A percentile compares a stretch with the other conserved stretches of the same genome.
These are phyloP conservation scores for Drosophila heteroneura DNA, from an alignment of 2,888 invertebrate genomes.

Conservation along the genomic window DNA sequence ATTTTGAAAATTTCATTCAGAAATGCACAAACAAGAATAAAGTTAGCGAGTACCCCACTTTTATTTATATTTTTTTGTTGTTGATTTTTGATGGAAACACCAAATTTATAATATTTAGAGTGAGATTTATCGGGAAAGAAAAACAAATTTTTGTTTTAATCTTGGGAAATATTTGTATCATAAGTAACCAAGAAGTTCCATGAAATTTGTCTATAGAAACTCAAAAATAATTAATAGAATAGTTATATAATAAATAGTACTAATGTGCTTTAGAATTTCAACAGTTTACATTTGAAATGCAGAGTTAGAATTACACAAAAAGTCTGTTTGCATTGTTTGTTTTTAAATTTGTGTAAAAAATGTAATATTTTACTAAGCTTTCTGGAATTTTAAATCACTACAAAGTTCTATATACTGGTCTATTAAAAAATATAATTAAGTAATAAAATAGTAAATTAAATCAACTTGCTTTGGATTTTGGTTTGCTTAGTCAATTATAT, in stretches of 20 bases:
- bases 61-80: not conserved
- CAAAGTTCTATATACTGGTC: not conserved
- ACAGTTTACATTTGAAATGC: not conserved
- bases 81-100: not conserved
- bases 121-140: not conserved
- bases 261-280: not conserved
- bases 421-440: not conserved
- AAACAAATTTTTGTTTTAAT: not conserved
- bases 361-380: not conserved
- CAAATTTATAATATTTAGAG: not conserved
- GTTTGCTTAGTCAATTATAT: not conserved
- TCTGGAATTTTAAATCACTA: not conserved
- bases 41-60: not conserved
- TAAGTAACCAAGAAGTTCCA: not conserved
- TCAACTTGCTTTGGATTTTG: not conserved
- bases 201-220: not conserved
- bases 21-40: not conserved
- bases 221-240: not conserved
- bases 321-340: not conserved
- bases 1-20: not conserved
- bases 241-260: not conserved
- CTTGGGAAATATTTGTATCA: not conserved
- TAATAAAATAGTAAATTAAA: not conserved
- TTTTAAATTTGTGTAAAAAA: not conserved
- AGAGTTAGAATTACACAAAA: not conserved